Base-by-base conservation (phyloP, 64 coral and sea anemone genomes). In the Montipora sp. region DNA sequence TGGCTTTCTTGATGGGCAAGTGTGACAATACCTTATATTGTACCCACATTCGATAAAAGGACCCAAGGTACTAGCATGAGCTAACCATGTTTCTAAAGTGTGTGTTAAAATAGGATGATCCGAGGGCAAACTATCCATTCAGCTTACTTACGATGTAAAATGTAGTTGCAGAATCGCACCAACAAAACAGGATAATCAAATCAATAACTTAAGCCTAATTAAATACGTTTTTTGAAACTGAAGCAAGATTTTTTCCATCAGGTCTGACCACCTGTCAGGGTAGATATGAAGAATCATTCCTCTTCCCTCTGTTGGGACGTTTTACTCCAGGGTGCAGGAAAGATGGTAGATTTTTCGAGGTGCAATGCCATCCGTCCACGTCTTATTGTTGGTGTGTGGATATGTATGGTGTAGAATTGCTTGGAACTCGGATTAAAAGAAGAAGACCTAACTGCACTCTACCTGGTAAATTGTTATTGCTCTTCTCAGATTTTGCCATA, bases 341-440 rank as follows among this genome's bases (percentile, higher is more conserved):
- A 22, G 73, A 84, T 92, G 90, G 90, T 27, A 51, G 57, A 53
- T 92, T 84, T 84, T n/a, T 84, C 3, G 59, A 48, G 15, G 50
- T 48, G 16, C 90, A 92, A 59, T 92, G 90, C 73, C 80, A 77
- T 59, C 68, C 68, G 16, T 92, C 90, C 12, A 85, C 71, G 21
- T 80, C 71, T 48, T 43, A 92, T 72, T 92, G 90, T 75, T 92
- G 90, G 90, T 92, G 90, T 84, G 90, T 92, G 13, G 73, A 92
- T 60, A 92, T 27, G 45, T 76, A 92, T 57, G 90, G 90, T 16
- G 73, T 16, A 48, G 90, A 92, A 50, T 27, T 74, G 51, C 80
- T 83, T 75, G 55, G 59, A 84, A 92, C 90, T 48, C 60, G 60
- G 60, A 80, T 53, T 44, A 84, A 58, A 16, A 92, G 90, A 77